phyloP scores from a whole-genome alignment of 2,888 invertebrate species.

The Myopa testacea region DNA sequence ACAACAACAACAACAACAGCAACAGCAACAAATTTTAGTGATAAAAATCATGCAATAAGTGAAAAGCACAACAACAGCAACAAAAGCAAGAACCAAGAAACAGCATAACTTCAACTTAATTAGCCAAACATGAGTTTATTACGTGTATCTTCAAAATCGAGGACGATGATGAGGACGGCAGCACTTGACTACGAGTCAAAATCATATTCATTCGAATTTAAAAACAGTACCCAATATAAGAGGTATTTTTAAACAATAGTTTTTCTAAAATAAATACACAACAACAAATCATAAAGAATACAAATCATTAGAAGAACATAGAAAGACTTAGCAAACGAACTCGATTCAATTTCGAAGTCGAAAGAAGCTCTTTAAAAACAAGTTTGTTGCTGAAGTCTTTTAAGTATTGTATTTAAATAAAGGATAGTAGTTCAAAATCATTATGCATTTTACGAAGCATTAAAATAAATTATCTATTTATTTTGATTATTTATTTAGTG shows the following conservation, averaged over 20 bases:
- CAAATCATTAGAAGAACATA: too few species aligned
- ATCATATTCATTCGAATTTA: not conserved
- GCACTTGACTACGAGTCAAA: too few species aligned
- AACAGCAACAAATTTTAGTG: constrained; percentile 6
- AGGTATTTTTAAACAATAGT: not conserved
- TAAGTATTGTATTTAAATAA: not conserved
- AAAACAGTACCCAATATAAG: not conserved
- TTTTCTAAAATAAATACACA: not conserved
- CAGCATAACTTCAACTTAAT: constrained; percentile 25
- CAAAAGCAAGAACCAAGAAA: not conserved
- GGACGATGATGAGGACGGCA: too few species aligned
- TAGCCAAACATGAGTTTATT: constrained; percentile 36
- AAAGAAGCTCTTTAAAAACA: not conserved
- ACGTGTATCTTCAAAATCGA: not conserved
- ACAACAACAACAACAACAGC: too few species aligned
- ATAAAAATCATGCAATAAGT: constrained; percentile 14
- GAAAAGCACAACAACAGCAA: not conserved
- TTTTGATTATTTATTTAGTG: not conserved
- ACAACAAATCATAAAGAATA: not conserved
- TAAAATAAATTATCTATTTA: not conserved
- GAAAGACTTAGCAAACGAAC: too few species aligned
- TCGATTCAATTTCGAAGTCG: too few species aligned
- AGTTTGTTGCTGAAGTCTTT: constrained; percentile 42
- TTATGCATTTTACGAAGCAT: not conserved
- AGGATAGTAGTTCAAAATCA: not conserved